These are phyloP conservation scores for Centrocercus urophasianus DNA, from an alignment of 2,113 vertebrate genomes.

Conservation along the genomic window DNA sequence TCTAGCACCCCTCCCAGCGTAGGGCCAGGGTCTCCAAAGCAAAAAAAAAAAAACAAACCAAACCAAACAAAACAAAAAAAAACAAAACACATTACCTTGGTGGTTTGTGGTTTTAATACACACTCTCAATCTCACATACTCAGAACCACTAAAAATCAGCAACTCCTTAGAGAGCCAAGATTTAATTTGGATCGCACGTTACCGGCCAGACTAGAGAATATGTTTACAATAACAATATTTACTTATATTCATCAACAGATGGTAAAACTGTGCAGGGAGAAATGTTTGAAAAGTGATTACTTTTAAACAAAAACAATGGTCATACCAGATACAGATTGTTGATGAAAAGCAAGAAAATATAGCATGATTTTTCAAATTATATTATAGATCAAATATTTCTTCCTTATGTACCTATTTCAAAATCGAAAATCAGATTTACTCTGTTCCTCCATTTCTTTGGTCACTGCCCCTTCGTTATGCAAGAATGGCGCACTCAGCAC, in stretches of 20 bases:
- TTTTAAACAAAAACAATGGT: background rate
- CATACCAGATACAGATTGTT: background rate
- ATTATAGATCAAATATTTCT: background rate
- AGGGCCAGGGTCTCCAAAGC: constrained; percentile 20
- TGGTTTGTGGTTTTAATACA: constrained; percentile 45
- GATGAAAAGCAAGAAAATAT: background rate
- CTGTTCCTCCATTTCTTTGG: background rate
- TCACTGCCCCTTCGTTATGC: background rate
- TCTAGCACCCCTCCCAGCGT: background rate
- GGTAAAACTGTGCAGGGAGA: constrained; percentile 25
- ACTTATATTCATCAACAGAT: constrained; percentile 42
- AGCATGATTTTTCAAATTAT: background rate
- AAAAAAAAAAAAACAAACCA: background rate
- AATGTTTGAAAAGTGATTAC: constrained; percentile 1
- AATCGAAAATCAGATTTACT: background rate
- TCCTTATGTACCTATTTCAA: background rate
- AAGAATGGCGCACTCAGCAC: background rate
- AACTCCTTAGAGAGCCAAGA: constrained; percentile 19
- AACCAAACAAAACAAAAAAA: too few species aligned
- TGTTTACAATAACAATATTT: constrained; percentile 59
- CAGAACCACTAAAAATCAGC: constrained; percentile 52
- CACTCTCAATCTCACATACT: constrained; percentile 21
- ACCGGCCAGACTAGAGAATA: constrained; percentile 38
- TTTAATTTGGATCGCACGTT: constrained; percentile 39
- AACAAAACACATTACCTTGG: background rate